Base-by-base conservation (phyloP, 2,113 vertebrate genomes). In the Pollachius pollachius region DNA sequence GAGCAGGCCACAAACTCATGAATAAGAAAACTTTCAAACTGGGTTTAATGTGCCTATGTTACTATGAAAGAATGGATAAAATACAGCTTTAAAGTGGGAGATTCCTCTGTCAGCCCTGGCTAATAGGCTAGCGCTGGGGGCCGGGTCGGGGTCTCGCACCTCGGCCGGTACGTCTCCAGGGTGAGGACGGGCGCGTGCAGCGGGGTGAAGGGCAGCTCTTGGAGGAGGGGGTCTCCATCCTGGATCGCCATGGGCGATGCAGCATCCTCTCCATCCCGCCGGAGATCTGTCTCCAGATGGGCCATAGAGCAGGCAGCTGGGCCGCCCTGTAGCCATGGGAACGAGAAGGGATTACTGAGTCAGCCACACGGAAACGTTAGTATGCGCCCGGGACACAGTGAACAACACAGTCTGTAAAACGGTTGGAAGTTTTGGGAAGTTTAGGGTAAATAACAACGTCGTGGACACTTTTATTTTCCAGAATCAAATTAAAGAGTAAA, bases 161-260 rank as follows among this genome's bases (percentile, higher is more conserved):
- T 93, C 17, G 92, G 68, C 63, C 84, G 61, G 81, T 91, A 93
- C 56, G 91, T 81, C 30, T 94, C 94, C 78, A 93, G 25, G 0
- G 92, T 92, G 0, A 95, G 86, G 11, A 96, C 84, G 15, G 97
- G 95, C 17, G 92, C 86, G 0, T 99, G 96, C 74, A 95, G 78
- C 0, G 95, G 95, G 0, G 88, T 79, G 73, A 98, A 97, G 3
- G 94, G 93, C 81, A 97, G 87, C 1, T 93, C 95, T 72, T 73
- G 93, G 54, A 98, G 93, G 54, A 98, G 84, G 41, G 89, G 93
- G 0, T 93, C 94, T 0, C 69, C 89, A 25, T 2, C 79, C 0
- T 12, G 76, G 25, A 81, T 0, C 0, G 0, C 41, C 0, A 71
- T 61, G 2, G 62, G 11, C 0, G 57, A 77, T 70, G 18, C 73